Evolutionary conservation across 2,797 vertebrate genomes (phyloP), one percentile per base, ranked within the genome.

Genomic region (Apogon hyalosoma): DNA sequence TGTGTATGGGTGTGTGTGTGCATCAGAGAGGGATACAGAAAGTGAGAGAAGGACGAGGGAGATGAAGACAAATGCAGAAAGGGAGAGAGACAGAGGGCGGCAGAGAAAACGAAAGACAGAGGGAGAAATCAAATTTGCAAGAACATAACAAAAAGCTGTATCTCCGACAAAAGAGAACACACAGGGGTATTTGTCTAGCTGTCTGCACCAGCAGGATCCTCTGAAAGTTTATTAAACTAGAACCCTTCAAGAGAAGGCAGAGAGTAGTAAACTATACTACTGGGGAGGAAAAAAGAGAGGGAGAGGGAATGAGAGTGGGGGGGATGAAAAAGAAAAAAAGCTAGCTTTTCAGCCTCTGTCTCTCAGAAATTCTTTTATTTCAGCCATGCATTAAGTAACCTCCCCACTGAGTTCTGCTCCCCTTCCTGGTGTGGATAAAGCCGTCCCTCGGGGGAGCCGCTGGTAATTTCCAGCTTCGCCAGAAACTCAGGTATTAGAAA

Each of bases 401-500:
- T 98, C 97, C 97, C 97, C 94, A 94, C 94, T 95, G 96, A 96
- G 95, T 96, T 96, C 95, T 96, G 96, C 97, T 97, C 96, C 95
- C 96, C 97, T 98, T 98, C 97, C 97, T 97, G 96, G 96, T 97
- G 97, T 97, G 97, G 96, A 98, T 98, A 98, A 98, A 99, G 95
- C 95, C 96, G 92, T 96, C 97, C 96, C 96, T 92, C 90, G 95
- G 96, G 94, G 90, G 87, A 87, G 90, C 90, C 81, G 88, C 88
- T 84, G 95, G 97, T 98, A 99, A 99, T 99, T 99, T 99, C 97
- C 96, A 99, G 96, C 96, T 98, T 97, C 96, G 96, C 95, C 95
- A 93, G 96, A 98, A 95, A 98, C 97, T 97, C 97, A 98, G 97
- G 98, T 99, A 99, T 99, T 99, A 99, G 97, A 98, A 98, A 98